Evolutionary conservation across 2,888 invertebrate genomes (phyloP), one percentile per base, ranked within the genome.

Genomic region (Dasypolia templi): DNA sequence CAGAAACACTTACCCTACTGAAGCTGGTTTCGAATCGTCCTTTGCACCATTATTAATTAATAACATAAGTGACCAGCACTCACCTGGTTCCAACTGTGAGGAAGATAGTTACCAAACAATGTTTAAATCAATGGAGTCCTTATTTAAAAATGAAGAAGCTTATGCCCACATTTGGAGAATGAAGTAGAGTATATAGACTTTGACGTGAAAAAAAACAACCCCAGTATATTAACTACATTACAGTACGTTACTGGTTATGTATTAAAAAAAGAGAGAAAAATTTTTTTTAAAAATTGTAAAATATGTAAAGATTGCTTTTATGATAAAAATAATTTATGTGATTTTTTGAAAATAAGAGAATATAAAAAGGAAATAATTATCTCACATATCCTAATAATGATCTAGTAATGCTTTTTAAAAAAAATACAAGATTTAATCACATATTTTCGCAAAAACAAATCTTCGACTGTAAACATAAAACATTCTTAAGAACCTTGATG

Each of bases 31-130:
- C n/a, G n/a, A n/a, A n/a, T n/a, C n/a, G n/a, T n/a, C n/a, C n/a
- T n/a, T n/a, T n/a, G n/a, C n/a, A n/a, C n/a, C n/a, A n/a, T n/a
- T n/a, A n/a, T 49, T 71, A 46, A 64, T 72, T 1, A 71, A 56
- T 39, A 71, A 71, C 9, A 29, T 58, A 42, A 71, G 56, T 58
- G 49, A 58, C 58, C n/a, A 49, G 49, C 65, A 59, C 29, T 72
- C 65, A 51, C 65, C 72, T 42, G 65, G 65, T 12, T 72, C 58
- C 7, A 72, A 72, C 39, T 72, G 64, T 42, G 72, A 72, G 19
- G 65, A 51, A 32, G 64, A 72, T 44, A 58, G 29, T 65, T 72
- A 39, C 22, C 22, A 70, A 70, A 12, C 44, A 12, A 62, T 70
- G 1, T 70, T 63, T 22, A 69, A 62, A n/a, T 12, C 32, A 0